phyloP scores from a whole-genome alignment of 2,888 invertebrate genomes.

The Andrena dorsata region DNA sequence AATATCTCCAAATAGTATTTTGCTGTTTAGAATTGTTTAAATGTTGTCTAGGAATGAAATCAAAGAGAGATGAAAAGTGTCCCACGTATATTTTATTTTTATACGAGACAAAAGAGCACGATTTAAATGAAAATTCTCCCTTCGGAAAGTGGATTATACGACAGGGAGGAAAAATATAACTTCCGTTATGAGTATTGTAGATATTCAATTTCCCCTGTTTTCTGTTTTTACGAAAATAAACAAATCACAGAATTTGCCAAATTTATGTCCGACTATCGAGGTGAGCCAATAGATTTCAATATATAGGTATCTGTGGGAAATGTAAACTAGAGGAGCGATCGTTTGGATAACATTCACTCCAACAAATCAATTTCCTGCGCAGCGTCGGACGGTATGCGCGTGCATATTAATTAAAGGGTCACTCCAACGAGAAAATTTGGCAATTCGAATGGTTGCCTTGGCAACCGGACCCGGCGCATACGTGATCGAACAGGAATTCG shows the following conservation, averaged over 20 bases:
- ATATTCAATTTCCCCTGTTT: conserved; percentile 7
- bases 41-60: too few species aligned
- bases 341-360: conserved; percentile 39
- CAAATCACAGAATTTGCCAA: conserved; percentile 16
- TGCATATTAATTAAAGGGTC: conserved; percentile 36
- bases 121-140: conserved; percentile 22
- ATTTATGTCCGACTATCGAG: conserved; percentile 6
- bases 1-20: too few species aligned
- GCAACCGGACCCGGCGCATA: neutral
- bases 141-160: conserved; percentile 1
- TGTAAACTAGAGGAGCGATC: conserved; percentile 45
- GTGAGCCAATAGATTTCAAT: neutral
- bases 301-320: conserved; percentile 36
- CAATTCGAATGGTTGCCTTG: conserved; percentile 13
- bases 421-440: conserved; percentile 20
- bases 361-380: conserved; percentile 54
- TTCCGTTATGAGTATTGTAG: conserved; percentile 8
- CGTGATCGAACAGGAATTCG: neutral
- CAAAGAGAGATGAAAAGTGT: too few species aligned
- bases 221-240: neutral
- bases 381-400: neutral
- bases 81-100: conserved; percentile 1
- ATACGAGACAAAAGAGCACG: neutral
- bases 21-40: too few species aligned
- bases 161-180: neutral